A percentile compares a stretch with the other conserved stretches of the same genome.
Conservation (phyloP, 2,797 vertebrate species). For the Bradypodion pumilum region DNA sequence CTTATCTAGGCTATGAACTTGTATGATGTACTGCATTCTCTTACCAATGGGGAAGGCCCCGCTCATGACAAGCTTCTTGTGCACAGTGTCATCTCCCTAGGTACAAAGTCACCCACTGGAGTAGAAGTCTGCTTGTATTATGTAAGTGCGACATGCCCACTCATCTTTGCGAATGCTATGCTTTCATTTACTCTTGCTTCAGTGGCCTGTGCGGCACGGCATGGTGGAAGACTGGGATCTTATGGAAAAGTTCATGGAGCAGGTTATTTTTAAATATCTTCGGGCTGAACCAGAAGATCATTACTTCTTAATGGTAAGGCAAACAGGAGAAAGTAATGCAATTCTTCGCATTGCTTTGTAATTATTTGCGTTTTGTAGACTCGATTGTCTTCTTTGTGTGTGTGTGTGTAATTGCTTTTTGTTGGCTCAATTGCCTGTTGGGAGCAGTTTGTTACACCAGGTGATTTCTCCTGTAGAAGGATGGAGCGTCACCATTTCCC, state of each 20-base stretch:
- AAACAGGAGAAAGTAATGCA: neutral
- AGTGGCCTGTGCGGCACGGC: conserved; percentile 83
- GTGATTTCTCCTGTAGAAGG: neutral
- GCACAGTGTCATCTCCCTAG: neutral
- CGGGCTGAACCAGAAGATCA: conserved; percentile 83
- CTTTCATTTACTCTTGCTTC: conserved; percentile 40
- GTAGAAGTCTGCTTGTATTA: neutral
- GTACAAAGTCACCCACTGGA: neutral
- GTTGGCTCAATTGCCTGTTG: neutral
- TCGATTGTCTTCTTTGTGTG: no score
- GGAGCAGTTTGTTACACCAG: neutral
- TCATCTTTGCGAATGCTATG: neutral
- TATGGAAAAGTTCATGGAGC: conserved; percentile 84
- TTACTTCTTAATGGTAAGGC: conserved; percentile 82
- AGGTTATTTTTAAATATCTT: conserved; percentile 82
- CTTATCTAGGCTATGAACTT: no score
- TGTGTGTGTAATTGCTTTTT: no score
- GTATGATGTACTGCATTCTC: neutral
- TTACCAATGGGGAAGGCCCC: neutral
- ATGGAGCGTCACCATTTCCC: neutral
- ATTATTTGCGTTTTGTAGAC: neutral
- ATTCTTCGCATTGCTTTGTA: neutral
- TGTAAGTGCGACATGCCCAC: neutral
- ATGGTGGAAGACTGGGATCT: conserved; percentile 84
- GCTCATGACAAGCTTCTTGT: neutral